Evolutionary conservation across 2,113 vertebrate species (phyloP), one percentile per base, ranked within the genome.

Genomic region (Cyanoramphus novaezelandiae): DNA sequence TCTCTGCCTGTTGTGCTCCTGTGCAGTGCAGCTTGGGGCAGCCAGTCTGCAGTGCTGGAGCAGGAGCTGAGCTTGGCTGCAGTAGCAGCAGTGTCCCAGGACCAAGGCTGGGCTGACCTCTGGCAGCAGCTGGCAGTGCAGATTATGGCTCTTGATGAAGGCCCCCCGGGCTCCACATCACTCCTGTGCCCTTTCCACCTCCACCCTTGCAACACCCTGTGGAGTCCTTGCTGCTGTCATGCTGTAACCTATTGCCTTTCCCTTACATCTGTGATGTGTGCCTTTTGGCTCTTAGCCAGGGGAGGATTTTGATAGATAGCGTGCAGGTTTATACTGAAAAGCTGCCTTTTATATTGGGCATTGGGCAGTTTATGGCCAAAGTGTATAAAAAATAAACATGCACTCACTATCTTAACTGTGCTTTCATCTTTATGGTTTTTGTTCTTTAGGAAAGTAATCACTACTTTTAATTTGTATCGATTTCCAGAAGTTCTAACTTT

Each of bases 1-100:
- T 39, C 1, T 43, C 15, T 20, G 3, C 3, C 0, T 7, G 1
- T 25, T 8, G 27, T 12, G 6, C 55, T 37, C 3, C 3, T 27
- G 2, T 5, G 41, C 16, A 6, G 39, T 10, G 53, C 64, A 10
- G 4, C 0, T 8, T 0, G 0, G 50, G 50, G 20, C 20, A 37
- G 41, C 29, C 17, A 0, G 3, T 28, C 14, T 14, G 3, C 4
- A 15, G 44, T 1, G 8, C 53, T 47, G 16, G 10, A 77, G 64
- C 55, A 31, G 35, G 55, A 46, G 52, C 29, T 39, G n/a, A 21
- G 87, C 57, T 8, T 17, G 25, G 67, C 59, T 52, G 53, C 17
- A 7, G 18, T 35, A 49, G 65, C 83, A 57, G 62, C 33, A 2
- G 33, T 33, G 71, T 24, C 55, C 1, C 3, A 3, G 68, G 17